These are phyloP conservation scores for Cecidostiba fungosa DNA, from an alignment of 2,888 invertebrate genomes.

Conservation along the genomic window DNA sequence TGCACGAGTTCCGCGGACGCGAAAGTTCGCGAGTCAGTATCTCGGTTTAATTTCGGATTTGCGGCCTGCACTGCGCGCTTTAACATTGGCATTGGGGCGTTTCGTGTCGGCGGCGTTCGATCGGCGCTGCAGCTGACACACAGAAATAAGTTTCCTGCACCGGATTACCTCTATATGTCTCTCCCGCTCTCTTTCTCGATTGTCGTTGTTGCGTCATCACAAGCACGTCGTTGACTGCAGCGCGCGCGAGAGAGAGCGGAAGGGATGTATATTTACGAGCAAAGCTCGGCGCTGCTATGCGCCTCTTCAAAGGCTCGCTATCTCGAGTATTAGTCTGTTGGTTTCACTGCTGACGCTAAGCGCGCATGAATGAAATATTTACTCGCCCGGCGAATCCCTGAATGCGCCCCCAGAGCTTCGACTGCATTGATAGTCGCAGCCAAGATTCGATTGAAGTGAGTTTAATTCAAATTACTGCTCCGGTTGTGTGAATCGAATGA, in stretches of 20 bases:
- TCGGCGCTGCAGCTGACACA: constrained; percentile 59
- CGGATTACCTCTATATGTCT: too few relatives aligned
- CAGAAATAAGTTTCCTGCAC: constrained; percentile 64
- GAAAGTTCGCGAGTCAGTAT: constrained; percentile 61
- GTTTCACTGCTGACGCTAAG: not conserved
- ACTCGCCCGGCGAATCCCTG: constrained; percentile 35
- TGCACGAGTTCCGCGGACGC: constrained; percentile 55
- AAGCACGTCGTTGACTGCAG: not conserved
- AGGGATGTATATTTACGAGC: constrained; percentile 42
- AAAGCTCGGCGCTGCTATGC: not conserved
- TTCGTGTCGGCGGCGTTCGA: constrained; percentile 65
- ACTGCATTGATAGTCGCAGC: not conserved
- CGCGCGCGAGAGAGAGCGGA: not conserved
- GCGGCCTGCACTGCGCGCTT: constrained; percentile 49
- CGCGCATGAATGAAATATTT: constrained; percentile 53
- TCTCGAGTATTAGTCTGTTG: not conserved
- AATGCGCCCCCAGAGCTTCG: constrained; percentile 10
- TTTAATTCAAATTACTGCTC: not conserved
- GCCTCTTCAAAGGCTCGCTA: constrained; percentile 27
- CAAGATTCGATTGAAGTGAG: constrained; percentile 20
- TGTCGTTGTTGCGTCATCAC: constrained; percentile 15
- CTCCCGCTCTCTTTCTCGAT: constrained; percentile 23
- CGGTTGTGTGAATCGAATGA: too few relatives aligned
- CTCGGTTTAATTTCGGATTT: constrained; percentile 70
- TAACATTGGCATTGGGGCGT: constrained; percentile 73